phyloP scores from a whole-genome alignment of 2,797 vertebrate species.

The Poeciliopsis paucimaculata region DNA sequence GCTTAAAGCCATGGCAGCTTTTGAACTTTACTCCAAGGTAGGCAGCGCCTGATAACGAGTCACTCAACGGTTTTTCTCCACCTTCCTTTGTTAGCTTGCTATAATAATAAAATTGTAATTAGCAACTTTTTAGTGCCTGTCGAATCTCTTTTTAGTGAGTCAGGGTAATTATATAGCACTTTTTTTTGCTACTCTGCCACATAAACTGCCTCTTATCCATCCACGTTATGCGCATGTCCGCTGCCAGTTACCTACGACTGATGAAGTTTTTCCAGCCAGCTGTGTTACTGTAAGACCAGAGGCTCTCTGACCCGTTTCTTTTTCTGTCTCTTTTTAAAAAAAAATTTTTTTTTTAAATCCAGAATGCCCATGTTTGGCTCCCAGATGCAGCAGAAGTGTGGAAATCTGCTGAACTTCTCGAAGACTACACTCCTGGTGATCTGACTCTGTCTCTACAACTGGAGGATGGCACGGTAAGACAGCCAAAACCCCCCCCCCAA shows the following conservation, averaged over 20 bases:
- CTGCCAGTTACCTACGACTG: conserved; percentile 8
- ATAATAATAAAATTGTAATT: not conserved
- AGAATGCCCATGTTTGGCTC: conserved; percentile 96
- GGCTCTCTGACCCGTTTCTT: conserved; percentile 39
- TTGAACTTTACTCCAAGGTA: conserved; percentile 75
- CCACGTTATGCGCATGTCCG: conserved; percentile 40
- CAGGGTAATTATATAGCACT: not conserved
- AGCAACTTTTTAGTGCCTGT: not conserved
- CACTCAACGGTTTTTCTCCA: conserved; percentile 12
- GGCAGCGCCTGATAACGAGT: not conserved
- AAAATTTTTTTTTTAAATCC: conserved; percentile 27
- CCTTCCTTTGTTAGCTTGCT: conserved; percentile 7
- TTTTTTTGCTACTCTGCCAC: conserved; percentile 3
- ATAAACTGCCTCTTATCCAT: conserved; percentile 4
- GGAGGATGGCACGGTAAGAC: conserved; percentile 90
- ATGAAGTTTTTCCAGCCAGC: conserved; percentile 3
- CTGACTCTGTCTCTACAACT: conserved; percentile 85
- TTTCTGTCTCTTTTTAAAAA: conserved; percentile 17
- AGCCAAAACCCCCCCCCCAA: not conserved
- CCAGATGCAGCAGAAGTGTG: conserved; percentile 92
- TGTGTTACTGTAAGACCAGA: conserved; percentile 1
- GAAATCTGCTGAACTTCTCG: conserved; percentile 92
- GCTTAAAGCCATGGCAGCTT: conserved; percentile 78
- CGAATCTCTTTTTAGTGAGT: not conserved
- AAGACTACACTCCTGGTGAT: conserved; percentile 90